Conservation (phyloP, 2,797 vertebrate species). For the Ciconia nigra region DNA sequence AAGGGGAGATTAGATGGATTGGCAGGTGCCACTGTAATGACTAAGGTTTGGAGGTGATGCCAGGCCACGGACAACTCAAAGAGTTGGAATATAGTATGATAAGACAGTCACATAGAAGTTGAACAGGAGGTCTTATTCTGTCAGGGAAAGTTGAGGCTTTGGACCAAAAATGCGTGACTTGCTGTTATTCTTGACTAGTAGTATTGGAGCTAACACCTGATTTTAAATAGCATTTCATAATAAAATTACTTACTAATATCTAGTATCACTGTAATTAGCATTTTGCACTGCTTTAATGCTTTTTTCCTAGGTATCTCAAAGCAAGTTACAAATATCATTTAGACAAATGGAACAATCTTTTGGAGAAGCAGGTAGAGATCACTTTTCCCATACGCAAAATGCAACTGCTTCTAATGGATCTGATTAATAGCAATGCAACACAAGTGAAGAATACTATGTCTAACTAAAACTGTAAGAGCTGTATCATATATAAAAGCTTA, state of each 20-base stretch:
- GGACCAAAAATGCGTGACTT: neutral
- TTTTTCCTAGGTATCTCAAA: neutral
- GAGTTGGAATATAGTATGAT: neutral
- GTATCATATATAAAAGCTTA: neutral
- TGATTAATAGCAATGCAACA: neutral
- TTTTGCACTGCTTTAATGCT: neutral
- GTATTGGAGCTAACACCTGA: neutral
- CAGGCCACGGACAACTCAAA: neutral
- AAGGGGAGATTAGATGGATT: slow-evolving; percentile 41
- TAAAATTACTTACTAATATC: neutral
- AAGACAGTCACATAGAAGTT: neutral
- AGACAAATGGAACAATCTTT: neutral
- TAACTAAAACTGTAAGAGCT: neutral
- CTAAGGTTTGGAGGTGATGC: neutral
- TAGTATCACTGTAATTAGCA: neutral
- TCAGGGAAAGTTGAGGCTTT: neutral
- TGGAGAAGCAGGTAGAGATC: neutral
- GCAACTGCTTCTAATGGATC: neutral
- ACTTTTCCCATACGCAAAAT: neutral
- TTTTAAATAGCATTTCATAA: neutral
- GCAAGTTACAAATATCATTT: neutral
- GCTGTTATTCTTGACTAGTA: neutral
- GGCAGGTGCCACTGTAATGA: slow-evolving; percentile 15
- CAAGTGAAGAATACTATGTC: neutral
- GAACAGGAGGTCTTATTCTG: neutral